Evolutionary conservation across 2,888 invertebrate species (phyloP).

Genomic region (Pinctada fucata): DNA sequence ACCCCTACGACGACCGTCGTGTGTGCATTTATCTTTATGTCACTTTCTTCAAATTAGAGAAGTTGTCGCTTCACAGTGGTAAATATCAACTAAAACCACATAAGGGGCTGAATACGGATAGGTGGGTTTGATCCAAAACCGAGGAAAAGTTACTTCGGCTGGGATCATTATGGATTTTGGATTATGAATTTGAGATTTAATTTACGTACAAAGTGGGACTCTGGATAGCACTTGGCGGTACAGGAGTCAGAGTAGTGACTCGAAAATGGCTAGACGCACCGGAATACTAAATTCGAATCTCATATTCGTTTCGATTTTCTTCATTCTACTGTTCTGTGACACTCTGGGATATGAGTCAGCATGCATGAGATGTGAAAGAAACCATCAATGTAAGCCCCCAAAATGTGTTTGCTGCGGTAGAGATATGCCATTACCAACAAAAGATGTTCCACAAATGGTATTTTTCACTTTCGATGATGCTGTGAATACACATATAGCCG

Average conservation of each 20-base stretch:
- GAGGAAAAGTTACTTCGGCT: not conserved
- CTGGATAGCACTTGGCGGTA: not conserved
- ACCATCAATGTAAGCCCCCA: slow-evolving; percentile 52
- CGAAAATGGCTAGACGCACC: too few relatives aligned
- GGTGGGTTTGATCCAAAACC: not conserved
- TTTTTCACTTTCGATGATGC: slow-evolving; percentile 71
- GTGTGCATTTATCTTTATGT: not conserved
- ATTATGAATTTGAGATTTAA: not conserved
- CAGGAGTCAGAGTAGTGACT: not conserved
- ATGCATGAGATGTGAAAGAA: slow-evolving; percentile 48
- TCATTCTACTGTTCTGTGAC: too few relatives aligned
- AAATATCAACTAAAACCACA: not conserved
- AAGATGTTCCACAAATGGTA: slow-evolving; percentile 68
- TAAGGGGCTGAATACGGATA: not conserved
- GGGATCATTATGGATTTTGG: not conserved
- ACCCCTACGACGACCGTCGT: not conserved
- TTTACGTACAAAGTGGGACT: not conserved
- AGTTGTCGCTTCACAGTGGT: not conserved
- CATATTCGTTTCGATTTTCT: too few relatives aligned
- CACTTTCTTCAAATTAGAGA: not conserved
- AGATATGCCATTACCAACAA: slow-evolving; percentile 49
- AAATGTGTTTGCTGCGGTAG: slow-evolving; percentile 58
- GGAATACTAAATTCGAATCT: too few relatives aligned
- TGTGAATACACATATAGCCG: slow-evolving; percentile 60
- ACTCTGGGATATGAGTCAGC: slow-evolving; percentile 8